Base-by-base conservation (phyloP, 2,113 vertebrate genomes). In the Ceyx cyanopectus region DNA sequence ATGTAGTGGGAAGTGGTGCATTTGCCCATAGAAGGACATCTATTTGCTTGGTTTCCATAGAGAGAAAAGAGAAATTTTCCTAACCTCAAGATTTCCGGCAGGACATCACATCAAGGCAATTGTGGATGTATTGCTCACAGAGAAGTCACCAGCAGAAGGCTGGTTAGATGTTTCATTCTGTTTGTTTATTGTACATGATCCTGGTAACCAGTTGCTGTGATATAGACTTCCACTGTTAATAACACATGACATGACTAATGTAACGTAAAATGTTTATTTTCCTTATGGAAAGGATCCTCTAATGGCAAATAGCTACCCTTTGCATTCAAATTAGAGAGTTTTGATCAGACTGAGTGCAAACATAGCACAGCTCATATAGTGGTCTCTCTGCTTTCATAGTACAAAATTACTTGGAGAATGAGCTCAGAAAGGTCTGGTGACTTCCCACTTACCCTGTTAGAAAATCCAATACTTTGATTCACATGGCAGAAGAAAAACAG, bases 21-120 rank as follows among this genome's bases (percentile, higher is more conserved):
- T 79, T 80, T 87, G 63, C n/a, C 69, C 51, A 19, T 20, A 79
- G 41, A 76, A 80, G 29, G 43, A 89, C 37, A 58, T 56, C 12
- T 95, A 37, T 95, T 97, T 93, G 56, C 80, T 92, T 95, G 67
- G 97, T 96, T 92, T 95, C 95, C 93, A 95, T 89, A 89, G 93
- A 87, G 83, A 91, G 45, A 51, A 81, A 75, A 74, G 37, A 73
- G 34, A 74, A 66, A 46, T 81, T 48, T 91, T 87, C 58, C 68
- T 94, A 66, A 75, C 50, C 72, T 58, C 76, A 79, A 85, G 77
- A 61, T 69, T 95, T 93, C 77, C 14, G 0, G 60, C 22, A 61
- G 66, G 43, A 45, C 82, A 92, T 66, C 70, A 60, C 12, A 85
- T 65, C 65, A 68, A 84, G 78, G 77, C 65, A 58, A 15, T 40